These are phyloP conservation scores for Urocyon cinereoargenteus DNA, from an alignment of 2,797 vertebrate species.

Conservation along the genomic window DNA sequence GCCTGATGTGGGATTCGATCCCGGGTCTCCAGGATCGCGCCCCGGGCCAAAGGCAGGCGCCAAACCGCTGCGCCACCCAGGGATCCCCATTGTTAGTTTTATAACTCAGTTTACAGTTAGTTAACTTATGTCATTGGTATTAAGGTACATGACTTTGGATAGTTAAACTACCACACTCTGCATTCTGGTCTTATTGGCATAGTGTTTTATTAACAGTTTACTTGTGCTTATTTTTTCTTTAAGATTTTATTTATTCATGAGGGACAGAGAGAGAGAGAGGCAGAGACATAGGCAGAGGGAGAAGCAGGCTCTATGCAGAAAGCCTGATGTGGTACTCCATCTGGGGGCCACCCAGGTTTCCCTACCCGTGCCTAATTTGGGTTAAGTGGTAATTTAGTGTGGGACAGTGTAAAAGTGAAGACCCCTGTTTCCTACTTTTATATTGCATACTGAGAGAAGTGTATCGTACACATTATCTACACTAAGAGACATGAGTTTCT, in stretches of 20 bases:
- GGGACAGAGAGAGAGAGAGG: too few relatives aligned
- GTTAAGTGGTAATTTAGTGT: background rate
- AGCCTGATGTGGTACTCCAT: too few relatives aligned
- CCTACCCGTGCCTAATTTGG: background rate
- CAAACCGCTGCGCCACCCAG: too few relatives aligned
- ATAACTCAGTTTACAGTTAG: slow-evolving; percentile 38
- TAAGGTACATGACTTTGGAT: background rate
- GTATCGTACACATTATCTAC: background rate
- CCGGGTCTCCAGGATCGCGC: too few relatives aligned
- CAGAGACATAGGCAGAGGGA: too few relatives aligned
- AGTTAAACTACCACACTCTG: background rate
- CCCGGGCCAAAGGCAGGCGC: too few relatives aligned
- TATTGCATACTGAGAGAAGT: background rate
- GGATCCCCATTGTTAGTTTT: too few relatives aligned
- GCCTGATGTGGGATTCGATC: too few relatives aligned
- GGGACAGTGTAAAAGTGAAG: background rate
- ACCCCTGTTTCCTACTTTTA: slow-evolving; percentile 24
- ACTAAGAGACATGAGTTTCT: background rate
- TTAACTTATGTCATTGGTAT: background rate
- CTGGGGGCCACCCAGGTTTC: too few relatives aligned
- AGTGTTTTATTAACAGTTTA: slow-evolving; percentile 36
- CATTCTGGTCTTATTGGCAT: background rate
- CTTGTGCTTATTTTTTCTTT: too few relatives aligned
- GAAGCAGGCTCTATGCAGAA: too few relatives aligned
- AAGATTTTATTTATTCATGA: too few relatives aligned